Percentiles rank a stretch among this genome's conserved stretches.
Evolutionary conservation across 2,113 vertebrate genomes (phyloP).

Genomic region (Sminthopsis crassicaudata): DNA sequence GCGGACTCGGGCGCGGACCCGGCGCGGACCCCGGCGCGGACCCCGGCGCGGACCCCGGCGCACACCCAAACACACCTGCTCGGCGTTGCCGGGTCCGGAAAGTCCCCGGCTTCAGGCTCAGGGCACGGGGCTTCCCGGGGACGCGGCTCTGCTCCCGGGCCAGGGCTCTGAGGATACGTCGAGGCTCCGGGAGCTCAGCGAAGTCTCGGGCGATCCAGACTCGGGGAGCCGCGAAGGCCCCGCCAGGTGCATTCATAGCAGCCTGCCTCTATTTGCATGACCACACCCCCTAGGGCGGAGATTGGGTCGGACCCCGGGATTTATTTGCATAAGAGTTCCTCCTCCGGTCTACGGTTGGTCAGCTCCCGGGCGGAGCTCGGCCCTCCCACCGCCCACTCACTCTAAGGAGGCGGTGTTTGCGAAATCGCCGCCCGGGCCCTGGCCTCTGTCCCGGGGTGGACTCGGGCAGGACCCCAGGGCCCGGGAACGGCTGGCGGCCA

Average conservation of each 20-base stretch:
- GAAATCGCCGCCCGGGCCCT: not conserved
- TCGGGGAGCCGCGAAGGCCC: not conserved
- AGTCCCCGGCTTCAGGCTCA: not conserved
- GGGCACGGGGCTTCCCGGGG: not conserved
- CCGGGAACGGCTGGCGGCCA: not conserved
- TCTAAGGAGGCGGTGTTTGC: not conserved
- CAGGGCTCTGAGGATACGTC: not conserved
- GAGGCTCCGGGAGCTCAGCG: not conserved
- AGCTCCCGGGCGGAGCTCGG: not conserved
- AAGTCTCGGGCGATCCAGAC: not conserved
- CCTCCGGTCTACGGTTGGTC: fast-evolving
- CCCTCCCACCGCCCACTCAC: not conserved
- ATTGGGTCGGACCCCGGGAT: not conserved
- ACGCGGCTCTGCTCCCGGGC: not conserved
- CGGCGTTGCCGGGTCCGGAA: not conserved
- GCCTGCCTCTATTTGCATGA: constrained; percentile 33
- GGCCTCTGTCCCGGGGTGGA: not conserved
- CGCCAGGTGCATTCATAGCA: not conserved
- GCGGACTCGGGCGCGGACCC: not conserved
- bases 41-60: not conserved
- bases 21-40: not conserved
- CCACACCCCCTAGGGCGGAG: not conserved
- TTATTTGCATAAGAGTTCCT: constrained; percentile 43
- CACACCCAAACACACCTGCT: not conserved
- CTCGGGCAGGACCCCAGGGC: not conserved